These are phyloP conservation scores for Diachasma alloeum DNA, from an alignment of 1,140 invertebrate species.

Conservation along the genomic window DNA sequence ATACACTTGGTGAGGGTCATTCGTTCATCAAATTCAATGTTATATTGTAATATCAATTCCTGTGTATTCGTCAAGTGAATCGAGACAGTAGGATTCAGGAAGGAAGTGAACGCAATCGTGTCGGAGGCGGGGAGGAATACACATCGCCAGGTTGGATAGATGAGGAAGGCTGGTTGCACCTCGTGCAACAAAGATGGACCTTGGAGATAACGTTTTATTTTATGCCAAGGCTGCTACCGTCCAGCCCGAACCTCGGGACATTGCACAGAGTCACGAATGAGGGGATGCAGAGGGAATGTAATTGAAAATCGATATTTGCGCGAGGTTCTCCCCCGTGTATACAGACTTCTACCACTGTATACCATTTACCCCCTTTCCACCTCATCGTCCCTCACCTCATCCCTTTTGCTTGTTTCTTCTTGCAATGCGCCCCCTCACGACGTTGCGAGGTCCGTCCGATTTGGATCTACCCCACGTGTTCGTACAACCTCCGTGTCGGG, in stretches of 20 bases:
- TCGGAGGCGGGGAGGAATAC: neutral
- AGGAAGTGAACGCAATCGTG: conserved; percentile 19
- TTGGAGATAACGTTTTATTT: conserved; percentile 40
- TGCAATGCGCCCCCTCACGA: conserved; percentile 13
- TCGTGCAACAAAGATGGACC: conserved; percentile 33
- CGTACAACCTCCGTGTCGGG: conserved; percentile 27
- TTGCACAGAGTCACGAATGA: conserved; percentile 38
- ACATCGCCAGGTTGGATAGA: conserved; percentile 1
- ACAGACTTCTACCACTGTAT: conserved; percentile 3
- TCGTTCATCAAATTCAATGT: neutral
- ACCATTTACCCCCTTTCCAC: neutral
- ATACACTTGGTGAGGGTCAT: too few species aligned
- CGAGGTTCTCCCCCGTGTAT: conserved; percentile 6
- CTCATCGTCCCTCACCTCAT: neutral
- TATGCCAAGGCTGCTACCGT: conserved; percentile 37
- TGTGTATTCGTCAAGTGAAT: conserved; percentile 5
- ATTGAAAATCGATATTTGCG: conserved; percentile 38
- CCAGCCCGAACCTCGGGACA: conserved; percentile 30
- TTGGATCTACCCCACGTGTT: conserved; percentile 34
- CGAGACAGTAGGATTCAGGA: neutral
- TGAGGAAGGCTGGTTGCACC: conserved; percentile 22
- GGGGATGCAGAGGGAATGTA: conserved; percentile 21
- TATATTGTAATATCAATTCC: neutral
- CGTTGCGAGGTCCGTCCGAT: conserved; percentile 24
- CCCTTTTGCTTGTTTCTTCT: neutral